phyloP scores from a whole-genome alignment of 2,797 vertebrate species.

The Arrhamphus sclerolepis region DNA sequence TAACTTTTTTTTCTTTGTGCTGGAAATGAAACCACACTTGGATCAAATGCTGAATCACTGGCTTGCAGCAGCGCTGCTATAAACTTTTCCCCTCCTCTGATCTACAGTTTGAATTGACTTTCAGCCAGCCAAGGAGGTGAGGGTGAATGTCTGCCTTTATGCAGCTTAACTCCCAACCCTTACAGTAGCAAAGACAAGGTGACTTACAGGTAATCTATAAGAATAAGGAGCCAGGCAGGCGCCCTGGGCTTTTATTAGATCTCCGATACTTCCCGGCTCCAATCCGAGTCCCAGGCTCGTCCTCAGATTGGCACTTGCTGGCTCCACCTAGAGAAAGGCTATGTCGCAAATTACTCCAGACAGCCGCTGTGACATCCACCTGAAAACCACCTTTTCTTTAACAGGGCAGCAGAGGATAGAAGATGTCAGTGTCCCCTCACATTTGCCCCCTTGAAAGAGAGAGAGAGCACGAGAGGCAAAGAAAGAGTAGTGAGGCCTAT shows the following conservation, averaged over 20 bases:
- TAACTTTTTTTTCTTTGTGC: slow-evolving; percentile 8
- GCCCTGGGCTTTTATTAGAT: slow-evolving; percentile 84
- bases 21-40: slow-evolving; percentile 16
- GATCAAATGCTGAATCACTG: slow-evolving; percentile 57
- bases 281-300: slow-evolving; percentile 66
- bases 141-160: slow-evolving; percentile 76
- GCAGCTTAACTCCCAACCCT: slow-evolving; percentile 76
- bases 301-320: slow-evolving; percentile 73
- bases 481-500: slow-evolving; percentile 82
- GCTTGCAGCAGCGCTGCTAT: slow-evolving; percentile 51
- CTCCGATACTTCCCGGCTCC: slow-evolving; percentile 78
- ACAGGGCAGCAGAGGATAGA: slow-evolving; percentile 78
- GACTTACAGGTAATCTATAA: slow-evolving; percentile 86
- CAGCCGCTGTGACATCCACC: slow-evolving; percentile 77
- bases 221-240: slow-evolving; percentile 82
- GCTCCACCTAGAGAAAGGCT: slow-evolving; percentile 70
- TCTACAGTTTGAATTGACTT: slow-evolving; percentile 73
- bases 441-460: slow-evolving; percentile 84
- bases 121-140: slow-evolving; percentile 68
- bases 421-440: slow-evolving; percentile 88
- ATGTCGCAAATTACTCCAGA: slow-evolving; percentile 77
- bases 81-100: slow-evolving; percentile 60
- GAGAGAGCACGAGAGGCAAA: slow-evolving; percentile 44
- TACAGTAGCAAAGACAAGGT: slow-evolving; percentile 83
- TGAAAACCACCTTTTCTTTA: slow-evolving; percentile 79